Percentiles rank a stretch among this genome's conserved stretches.
Conservation (phyloP, 2,797 vertebrate species). For the Mormyrus proboscirostris region DNA sequence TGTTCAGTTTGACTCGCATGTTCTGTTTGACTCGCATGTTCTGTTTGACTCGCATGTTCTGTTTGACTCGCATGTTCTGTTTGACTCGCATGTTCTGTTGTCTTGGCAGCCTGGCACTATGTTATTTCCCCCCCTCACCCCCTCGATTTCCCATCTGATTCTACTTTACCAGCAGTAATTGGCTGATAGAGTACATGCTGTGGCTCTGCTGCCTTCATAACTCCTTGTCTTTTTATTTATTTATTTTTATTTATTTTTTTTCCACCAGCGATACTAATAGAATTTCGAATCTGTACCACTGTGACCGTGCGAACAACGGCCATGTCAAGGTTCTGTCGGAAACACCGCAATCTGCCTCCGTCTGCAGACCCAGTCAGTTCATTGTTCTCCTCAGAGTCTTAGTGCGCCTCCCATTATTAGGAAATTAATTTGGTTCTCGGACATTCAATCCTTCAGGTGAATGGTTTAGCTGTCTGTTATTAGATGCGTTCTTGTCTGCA, state of each 20-base stretch:
- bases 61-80: no score
- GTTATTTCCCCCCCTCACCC: slow-evolving; percentile 75
- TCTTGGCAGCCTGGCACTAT: slow-evolving; percentile 48
- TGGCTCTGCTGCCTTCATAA: slow-evolving; percentile 99
- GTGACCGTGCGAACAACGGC: slow-evolving; percentile 92
- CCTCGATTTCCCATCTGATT: slow-evolving; percentile 99
- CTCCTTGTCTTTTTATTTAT: slow-evolving; percentile 85
- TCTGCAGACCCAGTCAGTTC: slow-evolving; percentile 86
- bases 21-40: no score
- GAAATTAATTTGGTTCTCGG: slow-evolving; percentile 64
- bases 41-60: no score
- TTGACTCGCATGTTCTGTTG: not conserved
- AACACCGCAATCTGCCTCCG: slow-evolving; percentile 94
- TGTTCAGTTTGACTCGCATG: not conserved
- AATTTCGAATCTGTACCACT: slow-evolving; percentile 94
- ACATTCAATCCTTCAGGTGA: slow-evolving; percentile 60
- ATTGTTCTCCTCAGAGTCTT: slow-evolving; percentile 53
- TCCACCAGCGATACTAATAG: slow-evolving; percentile 87
- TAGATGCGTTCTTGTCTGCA: slow-evolving; percentile 43
- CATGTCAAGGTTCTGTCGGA: slow-evolving; percentile 99
- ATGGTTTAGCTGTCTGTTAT: slow-evolving; percentile 47
- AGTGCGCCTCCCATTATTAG: slow-evolving; percentile 63
- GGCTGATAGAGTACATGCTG: slow-evolving; percentile 99
- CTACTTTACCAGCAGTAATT: slow-evolving; percentile 99
- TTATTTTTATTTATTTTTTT: slow-evolving; percentile 51